Evolutionary conservation across 2,888 invertebrate genomes (phyloP).

Genomic region (Abrostola tripartita): DNA sequence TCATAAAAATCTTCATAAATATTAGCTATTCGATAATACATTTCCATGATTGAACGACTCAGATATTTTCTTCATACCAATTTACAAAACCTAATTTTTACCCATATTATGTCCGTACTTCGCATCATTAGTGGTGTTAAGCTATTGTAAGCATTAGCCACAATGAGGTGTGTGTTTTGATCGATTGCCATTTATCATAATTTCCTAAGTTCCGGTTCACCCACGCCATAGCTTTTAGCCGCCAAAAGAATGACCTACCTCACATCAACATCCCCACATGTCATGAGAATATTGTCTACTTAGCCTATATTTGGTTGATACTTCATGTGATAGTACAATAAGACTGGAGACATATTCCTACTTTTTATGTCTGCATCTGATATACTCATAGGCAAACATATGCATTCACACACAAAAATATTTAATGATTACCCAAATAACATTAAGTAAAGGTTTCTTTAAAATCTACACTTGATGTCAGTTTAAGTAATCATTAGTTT

Average conservation of each 20-base stretch:
- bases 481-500: too few relatives aligned
- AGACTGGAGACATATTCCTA: too few relatives aligned
- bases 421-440: too few relatives aligned
- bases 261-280: not conserved
- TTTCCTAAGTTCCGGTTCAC: conserved; percentile 32
- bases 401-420: too few relatives aligned
- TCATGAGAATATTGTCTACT: not conserved
- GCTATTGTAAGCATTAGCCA: not conserved
- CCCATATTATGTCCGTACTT: not conserved
- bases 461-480: too few relatives aligned
- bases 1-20: too few relatives aligned
- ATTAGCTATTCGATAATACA: not conserved
- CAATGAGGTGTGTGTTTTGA: conserved; percentile 22
- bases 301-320: too few relatives aligned
- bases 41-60: not conserved
- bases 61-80: too few relatives aligned
- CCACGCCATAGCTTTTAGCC: conserved; percentile 29
- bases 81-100: not conserved
- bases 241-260: conserved; percentile 1
- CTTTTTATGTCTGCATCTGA: too few relatives aligned
- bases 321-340: too few relatives aligned
- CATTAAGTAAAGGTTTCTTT: too few relatives aligned
- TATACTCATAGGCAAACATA: too few relatives aligned
- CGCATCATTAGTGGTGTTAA: not conserved
- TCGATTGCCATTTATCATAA: conserved; percentile 35